A percentile compares a stretch with the other conserved stretches of the same genome.
Conservation (phyloP, 1,140 invertebrate genomes). For the Lordiphosa clarofinis region DNA sequence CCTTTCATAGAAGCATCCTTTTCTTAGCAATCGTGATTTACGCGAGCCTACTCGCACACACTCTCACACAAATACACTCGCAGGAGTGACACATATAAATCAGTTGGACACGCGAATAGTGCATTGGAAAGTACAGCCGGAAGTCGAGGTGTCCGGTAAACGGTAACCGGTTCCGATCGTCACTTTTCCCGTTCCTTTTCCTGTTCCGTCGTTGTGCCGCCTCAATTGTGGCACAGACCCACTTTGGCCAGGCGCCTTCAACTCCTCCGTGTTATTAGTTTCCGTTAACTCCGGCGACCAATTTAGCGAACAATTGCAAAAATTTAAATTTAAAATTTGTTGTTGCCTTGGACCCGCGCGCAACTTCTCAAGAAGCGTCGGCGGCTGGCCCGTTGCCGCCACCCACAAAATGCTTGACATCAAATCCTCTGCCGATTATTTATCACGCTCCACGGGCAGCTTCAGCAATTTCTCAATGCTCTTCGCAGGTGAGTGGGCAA, state of each 20-base stretch:
- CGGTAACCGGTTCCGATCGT: slow-evolving; percentile 80
- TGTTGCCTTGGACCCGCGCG: not conserved
- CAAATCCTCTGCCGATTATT: slow-evolving; percentile 86
- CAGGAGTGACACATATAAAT: slow-evolving; percentile 63
- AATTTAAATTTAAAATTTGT: slow-evolving; percentile 36
- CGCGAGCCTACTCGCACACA: slow-evolving; percentile 39
- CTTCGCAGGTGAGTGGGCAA: slow-evolving; percentile 83
- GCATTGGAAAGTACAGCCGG: slow-evolving; percentile 77
- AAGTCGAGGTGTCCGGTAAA: slow-evolving; percentile 80
- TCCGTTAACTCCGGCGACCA: slow-evolving; percentile 48
- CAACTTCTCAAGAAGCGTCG: slow-evolving; percentile 29
- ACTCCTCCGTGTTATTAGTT: slow-evolving; percentile 63
- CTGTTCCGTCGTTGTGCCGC: slow-evolving; percentile 38
- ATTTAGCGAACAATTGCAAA: slow-evolving; percentile 16
- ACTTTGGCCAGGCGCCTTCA: slow-evolving; percentile 27
- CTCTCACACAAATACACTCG: slow-evolving; percentile 16
- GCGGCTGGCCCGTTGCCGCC: slow-evolving; percentile 47
- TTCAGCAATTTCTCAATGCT: slow-evolving; percentile 88
- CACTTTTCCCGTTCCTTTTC: slow-evolving; percentile 79
- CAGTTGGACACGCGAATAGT: slow-evolving; percentile 66
- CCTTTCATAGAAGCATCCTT: slow-evolving; percentile 31
- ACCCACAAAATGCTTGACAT: slow-evolving; percentile 83
- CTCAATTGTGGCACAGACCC: slow-evolving; percentile 15
- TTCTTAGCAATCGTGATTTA: slow-evolving; percentile 46
- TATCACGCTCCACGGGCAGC: slow-evolving; percentile 84